Evolutionary conservation across 2,797 vertebrate species (phyloP).

Genomic region (Scyliorhinus canicula): DNA sequence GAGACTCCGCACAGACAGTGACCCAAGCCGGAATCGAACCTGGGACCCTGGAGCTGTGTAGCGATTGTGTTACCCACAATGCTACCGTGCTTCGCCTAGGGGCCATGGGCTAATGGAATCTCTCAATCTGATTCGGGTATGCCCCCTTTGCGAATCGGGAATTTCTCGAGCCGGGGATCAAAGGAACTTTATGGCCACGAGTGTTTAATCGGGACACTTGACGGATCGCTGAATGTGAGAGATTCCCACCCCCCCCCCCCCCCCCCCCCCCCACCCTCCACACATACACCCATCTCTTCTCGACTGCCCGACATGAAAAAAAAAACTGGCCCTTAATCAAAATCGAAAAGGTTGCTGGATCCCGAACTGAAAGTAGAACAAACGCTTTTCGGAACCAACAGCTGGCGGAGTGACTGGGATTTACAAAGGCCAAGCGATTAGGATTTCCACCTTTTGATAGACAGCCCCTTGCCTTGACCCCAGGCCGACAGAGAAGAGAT

Average conservation of each 20-base stretch:
- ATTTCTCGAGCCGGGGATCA: neutral
- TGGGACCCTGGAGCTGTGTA: too few relatives aligned
- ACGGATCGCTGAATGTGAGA: neutral
- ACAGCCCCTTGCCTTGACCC: neutral
- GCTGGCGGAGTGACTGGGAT: neutral
- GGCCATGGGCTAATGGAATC: too few relatives aligned
- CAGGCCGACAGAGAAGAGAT: slow-evolving; percentile 9
- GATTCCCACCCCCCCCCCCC: too few relatives aligned
- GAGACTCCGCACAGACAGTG: too few relatives aligned
- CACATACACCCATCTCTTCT: too few relatives aligned
- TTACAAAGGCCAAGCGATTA: neutral
- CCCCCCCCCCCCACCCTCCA: too few relatives aligned
- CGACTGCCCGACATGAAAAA: neutral
- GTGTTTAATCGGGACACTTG: neutral
- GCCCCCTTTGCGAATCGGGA: neutral
- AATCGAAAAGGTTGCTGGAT: neutral
- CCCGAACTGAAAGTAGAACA: neutral
- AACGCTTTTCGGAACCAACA: neutral
- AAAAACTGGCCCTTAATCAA: neutral
- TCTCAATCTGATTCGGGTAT: neutral
- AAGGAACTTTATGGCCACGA: neutral
- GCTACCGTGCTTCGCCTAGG: too few relatives aligned
- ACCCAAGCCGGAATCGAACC: too few relatives aligned
- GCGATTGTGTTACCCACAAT: too few relatives aligned
- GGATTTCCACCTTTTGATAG: slow-evolving; percentile 2